phyloP scores from a whole-genome alignment of 2,113 vertebrate species.

The Mesoclemmys tuberculata region DNA sequence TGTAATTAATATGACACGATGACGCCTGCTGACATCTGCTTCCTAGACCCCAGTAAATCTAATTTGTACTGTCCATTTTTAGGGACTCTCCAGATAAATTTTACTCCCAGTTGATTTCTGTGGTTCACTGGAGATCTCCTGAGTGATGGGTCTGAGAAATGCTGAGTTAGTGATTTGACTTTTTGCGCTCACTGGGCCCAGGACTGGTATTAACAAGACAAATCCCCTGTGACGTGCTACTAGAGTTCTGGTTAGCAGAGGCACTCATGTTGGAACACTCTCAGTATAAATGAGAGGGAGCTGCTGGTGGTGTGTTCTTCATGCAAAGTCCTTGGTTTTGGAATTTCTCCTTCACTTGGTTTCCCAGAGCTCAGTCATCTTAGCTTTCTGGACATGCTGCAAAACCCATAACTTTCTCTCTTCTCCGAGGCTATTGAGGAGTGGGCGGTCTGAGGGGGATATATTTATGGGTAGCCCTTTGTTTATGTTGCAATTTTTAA shows the following conservation, averaged over 20 bases:
- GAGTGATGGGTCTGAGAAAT: neutral
- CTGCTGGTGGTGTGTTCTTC: neutral
- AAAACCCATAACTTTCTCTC: neutral
- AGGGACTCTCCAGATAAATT: neutral
- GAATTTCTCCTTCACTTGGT: neutral
- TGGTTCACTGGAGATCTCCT: neutral
- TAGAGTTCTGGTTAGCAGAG: neutral
- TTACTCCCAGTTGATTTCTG: neutral
- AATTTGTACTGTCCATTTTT: neutral
- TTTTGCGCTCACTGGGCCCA: neutral
- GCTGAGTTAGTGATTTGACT: neutral
- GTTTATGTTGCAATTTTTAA: neutral
- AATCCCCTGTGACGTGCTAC: neutral
- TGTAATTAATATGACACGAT: neutral
- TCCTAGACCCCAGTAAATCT: neutral
- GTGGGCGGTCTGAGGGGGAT: neutral
- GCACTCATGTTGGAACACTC: no score
- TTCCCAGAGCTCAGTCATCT: neutral
- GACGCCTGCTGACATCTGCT: neutral
- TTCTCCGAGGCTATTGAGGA: neutral
- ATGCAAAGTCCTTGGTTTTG: neutral
- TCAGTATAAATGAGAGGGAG: neutral
- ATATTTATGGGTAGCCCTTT: neutral
- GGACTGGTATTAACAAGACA: neutral
- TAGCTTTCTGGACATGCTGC: neutral